Evolutionary conservation across 2,888 invertebrate genomes (phyloP).

Genomic region (Heliconius charithonia): DNA sequence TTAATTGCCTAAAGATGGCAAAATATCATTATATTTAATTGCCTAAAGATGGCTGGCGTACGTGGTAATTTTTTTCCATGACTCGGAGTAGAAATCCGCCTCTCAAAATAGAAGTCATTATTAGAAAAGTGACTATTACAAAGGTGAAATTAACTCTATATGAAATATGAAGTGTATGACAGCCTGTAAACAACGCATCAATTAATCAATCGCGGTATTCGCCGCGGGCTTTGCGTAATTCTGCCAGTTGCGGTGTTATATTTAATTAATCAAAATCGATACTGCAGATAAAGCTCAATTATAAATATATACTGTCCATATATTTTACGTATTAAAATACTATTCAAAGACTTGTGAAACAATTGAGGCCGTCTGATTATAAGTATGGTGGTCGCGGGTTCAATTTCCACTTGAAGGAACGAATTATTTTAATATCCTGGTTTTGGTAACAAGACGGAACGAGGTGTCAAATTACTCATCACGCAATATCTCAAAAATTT

Average conservation of each 20-base stretch:
- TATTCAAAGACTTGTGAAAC: background rate
- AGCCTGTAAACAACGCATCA: background rate
- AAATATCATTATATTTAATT: too few species aligned
- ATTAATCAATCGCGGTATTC: constrained; percentile 5
- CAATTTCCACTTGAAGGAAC: too few species aligned
- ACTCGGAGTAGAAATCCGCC: too few species aligned
- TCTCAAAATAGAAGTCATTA: background rate
- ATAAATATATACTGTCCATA: background rate
- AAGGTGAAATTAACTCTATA: background rate
- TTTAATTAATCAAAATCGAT: constrained; percentile 1
- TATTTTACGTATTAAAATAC: background rate
- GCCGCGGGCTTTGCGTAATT: background rate
- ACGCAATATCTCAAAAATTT: background rate
- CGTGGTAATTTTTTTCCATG: too few species aligned
- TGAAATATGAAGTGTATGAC: background rate
- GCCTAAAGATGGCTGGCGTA: too few species aligned
- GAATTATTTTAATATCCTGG: background rate
- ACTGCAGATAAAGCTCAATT: background rate
- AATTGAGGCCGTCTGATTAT: background rate
- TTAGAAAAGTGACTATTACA: background rate
- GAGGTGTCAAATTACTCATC: background rate
- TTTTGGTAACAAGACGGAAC: background rate
- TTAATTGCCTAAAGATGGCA: too few species aligned
- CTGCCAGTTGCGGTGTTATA: background rate
- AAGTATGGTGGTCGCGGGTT: too few species aligned